Evolutionary conservation across 2,113 vertebrate genomes (phyloP), one percentile per base, ranked within the genome.

Genomic region (Trochalopteron elliotii): DNA sequence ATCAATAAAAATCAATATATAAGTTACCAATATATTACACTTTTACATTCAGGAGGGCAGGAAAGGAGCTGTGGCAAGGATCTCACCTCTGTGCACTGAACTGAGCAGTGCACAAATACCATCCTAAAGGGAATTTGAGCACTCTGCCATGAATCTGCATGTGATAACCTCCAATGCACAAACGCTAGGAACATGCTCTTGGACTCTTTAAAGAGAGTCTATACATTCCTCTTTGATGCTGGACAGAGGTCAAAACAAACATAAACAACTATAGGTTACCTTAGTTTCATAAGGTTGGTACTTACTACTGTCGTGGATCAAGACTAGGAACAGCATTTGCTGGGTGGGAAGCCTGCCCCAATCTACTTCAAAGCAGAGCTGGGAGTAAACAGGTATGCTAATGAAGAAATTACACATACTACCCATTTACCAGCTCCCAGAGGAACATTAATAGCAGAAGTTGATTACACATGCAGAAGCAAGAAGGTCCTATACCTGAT

Each of bases 401-500:
- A 97, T 89, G 70, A 72, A 79, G 47, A 96, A 82, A 94, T 96
- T 81, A 89, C 45, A 90, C 39, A 91, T 83, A 74, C 84, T 96
- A 53, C 81, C 91, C 65, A 85, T 91, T 96, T 94, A 60, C 33
- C 30, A 89, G 84, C 53, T 95, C 95, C 67, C 81, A 69, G n/a
- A 94, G 75, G 87, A 96, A 45, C 24, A 22, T 52, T 93, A 91
- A 45, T 13, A 93, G 89, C 94, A 87, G 45, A 75, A 85, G 42
- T 9, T 95, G 74, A 94, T 96, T 94, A 87, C 67, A 89, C 15
- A 87, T 71, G 53, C 65, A 79, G 63, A 59, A 89, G 50, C 39
- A 89, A 94, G 78, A 83, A 93, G 57, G 74, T 79, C 35, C 78
- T 79, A n/a, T 30, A 76, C 12, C 44, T 47, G 42, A 90, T 85